phyloP scores from a whole-genome alignment of 2,888 invertebrate species.

The Leptopilina drosophilae region DNA sequence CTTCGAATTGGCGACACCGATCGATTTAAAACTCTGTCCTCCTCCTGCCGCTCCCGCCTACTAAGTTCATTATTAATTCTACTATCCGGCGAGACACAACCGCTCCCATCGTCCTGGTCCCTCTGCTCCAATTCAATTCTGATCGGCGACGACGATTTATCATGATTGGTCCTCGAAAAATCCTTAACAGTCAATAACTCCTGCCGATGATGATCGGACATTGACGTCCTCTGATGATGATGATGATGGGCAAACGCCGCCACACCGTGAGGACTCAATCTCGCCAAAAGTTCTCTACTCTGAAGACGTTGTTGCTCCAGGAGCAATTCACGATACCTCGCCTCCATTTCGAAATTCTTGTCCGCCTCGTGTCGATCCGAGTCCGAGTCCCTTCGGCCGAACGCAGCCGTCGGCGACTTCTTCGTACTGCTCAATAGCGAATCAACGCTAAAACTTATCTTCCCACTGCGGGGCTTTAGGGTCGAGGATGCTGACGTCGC shows the following conservation, averaged over 20 bases:
- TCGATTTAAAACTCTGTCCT: constrained; percentile 61
- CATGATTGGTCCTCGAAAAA: constrained; percentile 69
- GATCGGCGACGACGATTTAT: constrained; percentile 69
- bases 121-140: constrained; percentile 64
- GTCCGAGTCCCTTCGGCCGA: constrained; percentile 40
- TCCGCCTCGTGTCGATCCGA: constrained; percentile 61
- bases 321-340: constrained; percentile 69
- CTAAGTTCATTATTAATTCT: constrained; percentile 55
- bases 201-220: constrained; percentile 62
- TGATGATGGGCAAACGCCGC: constrained; percentile 61
- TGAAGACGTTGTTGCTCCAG: constrained; percentile 72
- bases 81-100: constrained; percentile 57
- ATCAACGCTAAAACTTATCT: constrained; percentile 87
- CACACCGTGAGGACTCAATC: constrained; percentile 70
- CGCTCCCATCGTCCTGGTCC: constrained; percentile 55
- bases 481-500: constrained; percentile 71
- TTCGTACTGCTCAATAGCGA: constrained; percentile 79
- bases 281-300: constrained; percentile 69
- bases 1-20: constrained; percentile 70
- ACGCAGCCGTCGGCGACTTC: constrained; percentile 59
- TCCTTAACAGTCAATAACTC: constrained; percentile 71
- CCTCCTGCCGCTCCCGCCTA: constrained; percentile 58
- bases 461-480: constrained; percentile 76
- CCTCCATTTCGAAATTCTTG: constrained; percentile 69
- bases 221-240: constrained; percentile 53